Evolutionary conservation across 2,113 vertebrate species (phyloP).

Genomic region (Equus przewalskii): DNA sequence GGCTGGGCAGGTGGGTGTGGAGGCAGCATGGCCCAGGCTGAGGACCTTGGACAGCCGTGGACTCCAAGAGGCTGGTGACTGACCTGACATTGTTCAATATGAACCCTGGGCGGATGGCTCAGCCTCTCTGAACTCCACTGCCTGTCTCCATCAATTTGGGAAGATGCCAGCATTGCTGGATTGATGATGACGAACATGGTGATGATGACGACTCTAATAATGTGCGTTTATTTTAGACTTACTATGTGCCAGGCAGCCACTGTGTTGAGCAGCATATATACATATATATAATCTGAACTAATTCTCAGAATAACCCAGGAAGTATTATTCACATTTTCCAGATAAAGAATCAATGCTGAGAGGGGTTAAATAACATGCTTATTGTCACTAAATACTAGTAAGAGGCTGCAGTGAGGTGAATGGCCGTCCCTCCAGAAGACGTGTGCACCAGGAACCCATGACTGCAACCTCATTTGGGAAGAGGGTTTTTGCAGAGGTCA

Average conservation of each 20-base stretch:
- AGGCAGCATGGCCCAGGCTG: not conserved
- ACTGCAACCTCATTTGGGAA: not conserved
- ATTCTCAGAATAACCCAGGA: not conserved
- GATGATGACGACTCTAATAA: rapidly evolving
- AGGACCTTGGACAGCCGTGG: not conserved
- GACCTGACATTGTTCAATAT: not conserved
- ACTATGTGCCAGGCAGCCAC: too few relatives aligned
- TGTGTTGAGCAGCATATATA: not conserved
- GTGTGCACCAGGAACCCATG: not conserved
- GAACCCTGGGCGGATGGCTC: too few relatives aligned
- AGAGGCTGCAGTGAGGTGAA: not conserved
- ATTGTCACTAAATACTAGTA: not conserved
- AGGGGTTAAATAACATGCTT: not conserved
- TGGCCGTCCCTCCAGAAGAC: not conserved
- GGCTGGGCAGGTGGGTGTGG: not conserved
- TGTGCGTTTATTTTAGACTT: not conserved
- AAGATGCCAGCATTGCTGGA: not conserved
- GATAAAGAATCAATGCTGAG: not conserved
- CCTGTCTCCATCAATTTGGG: not conserved
- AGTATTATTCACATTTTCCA: not conserved
- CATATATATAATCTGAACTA: not conserved
- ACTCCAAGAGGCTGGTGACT: too few relatives aligned
- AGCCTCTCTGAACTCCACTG: not conserved
- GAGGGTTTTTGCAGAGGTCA: not conserved
- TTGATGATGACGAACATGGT: not conserved